A percentile compares a stretch with the other conserved stretches of the same genome.
Conservation (phyloP, 2,888 invertebrate genomes). For the Cosmia trapezina region DNA sequence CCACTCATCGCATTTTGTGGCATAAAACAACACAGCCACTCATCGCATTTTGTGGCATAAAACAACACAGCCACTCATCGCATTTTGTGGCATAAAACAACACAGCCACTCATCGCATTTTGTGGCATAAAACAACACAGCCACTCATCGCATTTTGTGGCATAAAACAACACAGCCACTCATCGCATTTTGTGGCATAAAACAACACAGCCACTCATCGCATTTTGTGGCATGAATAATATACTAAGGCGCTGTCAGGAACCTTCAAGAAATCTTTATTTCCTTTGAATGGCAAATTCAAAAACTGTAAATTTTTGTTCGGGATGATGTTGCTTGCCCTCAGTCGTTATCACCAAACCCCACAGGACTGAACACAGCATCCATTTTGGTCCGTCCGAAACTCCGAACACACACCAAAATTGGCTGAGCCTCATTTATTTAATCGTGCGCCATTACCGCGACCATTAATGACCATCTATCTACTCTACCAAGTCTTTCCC, state of each 20-base stretch:
- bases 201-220: background rate
- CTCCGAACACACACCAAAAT: constrained; percentile 34
- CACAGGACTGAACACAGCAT: constrained; percentile 9
- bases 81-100: too few relatives aligned
- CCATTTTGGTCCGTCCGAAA: constrained; percentile 6
- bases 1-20: background rate
- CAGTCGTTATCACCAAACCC: constrained; percentile 20
- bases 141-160: too few relatives aligned
- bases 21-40: background rate
- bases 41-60: too few relatives aligned
- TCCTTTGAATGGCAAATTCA: background rate
- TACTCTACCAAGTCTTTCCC: constrained; percentile 24
- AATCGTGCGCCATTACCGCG: constrained; percentile 37
- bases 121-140: background rate
- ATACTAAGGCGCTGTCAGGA: background rate
- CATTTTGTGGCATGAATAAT: background rate
- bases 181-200: too few relatives aligned
- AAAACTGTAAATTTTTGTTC: background rate
- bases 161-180: background rate
- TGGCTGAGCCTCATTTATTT: constrained; percentile 34
- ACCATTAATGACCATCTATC: constrained; percentile 32
- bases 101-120: background rate
- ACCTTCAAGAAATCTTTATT: background rate
- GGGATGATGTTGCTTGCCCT: constrained; percentile 17
- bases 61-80: background rate